Conservation (phyloP, 1,140 invertebrate species). For the Drosophila kanapiae region DNA sequence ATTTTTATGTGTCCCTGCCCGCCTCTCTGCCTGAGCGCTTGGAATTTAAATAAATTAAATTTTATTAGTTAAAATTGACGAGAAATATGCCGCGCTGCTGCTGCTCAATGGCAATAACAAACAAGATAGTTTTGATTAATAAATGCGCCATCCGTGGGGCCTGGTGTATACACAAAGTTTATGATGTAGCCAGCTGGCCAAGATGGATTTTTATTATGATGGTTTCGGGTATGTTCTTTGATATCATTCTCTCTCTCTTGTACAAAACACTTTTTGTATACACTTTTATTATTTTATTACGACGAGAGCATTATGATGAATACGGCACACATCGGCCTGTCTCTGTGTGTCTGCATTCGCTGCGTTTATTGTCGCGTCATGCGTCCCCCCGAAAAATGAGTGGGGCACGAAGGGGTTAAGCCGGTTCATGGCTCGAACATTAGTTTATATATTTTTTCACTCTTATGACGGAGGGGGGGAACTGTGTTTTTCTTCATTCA, state of each 20-base stretch:
- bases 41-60: conserved; percentile 83
- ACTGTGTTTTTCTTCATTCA: conserved; percentile 25
- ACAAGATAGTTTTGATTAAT: conserved; percentile 80
- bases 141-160: conserved; percentile 47
- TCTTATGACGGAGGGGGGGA: background rate
- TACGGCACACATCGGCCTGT: conserved; percentile 13
- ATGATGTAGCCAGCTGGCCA: conserved; percentile 58
- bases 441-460: conserved; percentile 33
- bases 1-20: conserved; percentile 38
- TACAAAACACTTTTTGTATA: conserved; percentile 61
- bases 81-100: conserved; percentile 69
- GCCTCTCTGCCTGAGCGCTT: conserved; percentile 16
- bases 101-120: conserved; percentile 62
- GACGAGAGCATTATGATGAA: conserved; percentile 33
- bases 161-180: conserved; percentile 39
- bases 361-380: conserved; percentile 64
- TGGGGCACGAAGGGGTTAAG: conserved; percentile 39
- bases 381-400: conserved; percentile 35
- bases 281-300: conserved; percentile 73
- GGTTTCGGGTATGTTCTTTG: conserved; percentile 48
- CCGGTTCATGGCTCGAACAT: conserved; percentile 30
- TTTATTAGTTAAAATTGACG: conserved; percentile 81
- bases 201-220: conserved; percentile 57
- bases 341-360: conserved; percentile 34
- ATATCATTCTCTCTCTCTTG: conserved; percentile 22